Evolutionary conservation across 2,113 vertebrate genomes (phyloP).

Genomic region (Leptodactylus fuscus): DNA sequence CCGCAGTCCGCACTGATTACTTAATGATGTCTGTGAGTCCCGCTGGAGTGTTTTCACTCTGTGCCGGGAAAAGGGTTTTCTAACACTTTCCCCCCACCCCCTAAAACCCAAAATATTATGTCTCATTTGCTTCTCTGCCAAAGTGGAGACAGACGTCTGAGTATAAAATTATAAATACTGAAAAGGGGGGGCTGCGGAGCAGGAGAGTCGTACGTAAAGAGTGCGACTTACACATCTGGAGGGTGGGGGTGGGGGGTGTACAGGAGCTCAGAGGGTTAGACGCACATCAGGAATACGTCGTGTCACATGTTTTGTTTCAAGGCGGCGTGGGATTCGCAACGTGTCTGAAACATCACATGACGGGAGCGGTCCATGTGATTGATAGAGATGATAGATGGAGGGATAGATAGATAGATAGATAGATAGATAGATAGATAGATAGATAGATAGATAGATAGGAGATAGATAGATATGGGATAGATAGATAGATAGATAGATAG

Average conservation of each 20-base stretch:
- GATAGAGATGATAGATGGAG: too few relatives aligned
- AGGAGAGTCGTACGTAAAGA: not conserved
- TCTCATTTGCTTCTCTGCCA: slow-evolving; percentile 12
- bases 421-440: not conserved
- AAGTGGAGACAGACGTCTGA: slow-evolving; percentile 37
- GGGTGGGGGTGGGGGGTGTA: not conserved
- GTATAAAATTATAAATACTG: not conserved
- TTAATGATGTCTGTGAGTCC: slow-evolving; percentile 38
- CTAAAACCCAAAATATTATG: slow-evolving; percentile 25
- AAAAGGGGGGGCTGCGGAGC: not conserved
- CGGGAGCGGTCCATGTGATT: not conserved
- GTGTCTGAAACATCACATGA: not conserved
- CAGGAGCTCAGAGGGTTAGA: not conserved
- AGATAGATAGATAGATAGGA: not conserved
- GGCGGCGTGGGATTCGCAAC: not conserved
- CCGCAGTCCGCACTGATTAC: slow-evolving; percentile 32
- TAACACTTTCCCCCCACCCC: slow-evolving; percentile 2
- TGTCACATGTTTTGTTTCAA: not conserved
- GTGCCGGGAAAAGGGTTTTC: not conserved
- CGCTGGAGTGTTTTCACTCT: slow-evolving; percentile 10
- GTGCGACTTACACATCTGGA: not conserved
- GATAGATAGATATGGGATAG: too few relatives aligned
- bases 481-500: too few relatives aligned
- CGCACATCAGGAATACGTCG: too few relatives aligned
- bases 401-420: not conserved